A percentile compares a stretch with the other conserved stretches of the same genome.
These are phyloP conservation scores for Menidia menidia DNA, from an alignment of 2,797 vertebrate species.

Conservation along the genomic window DNA sequence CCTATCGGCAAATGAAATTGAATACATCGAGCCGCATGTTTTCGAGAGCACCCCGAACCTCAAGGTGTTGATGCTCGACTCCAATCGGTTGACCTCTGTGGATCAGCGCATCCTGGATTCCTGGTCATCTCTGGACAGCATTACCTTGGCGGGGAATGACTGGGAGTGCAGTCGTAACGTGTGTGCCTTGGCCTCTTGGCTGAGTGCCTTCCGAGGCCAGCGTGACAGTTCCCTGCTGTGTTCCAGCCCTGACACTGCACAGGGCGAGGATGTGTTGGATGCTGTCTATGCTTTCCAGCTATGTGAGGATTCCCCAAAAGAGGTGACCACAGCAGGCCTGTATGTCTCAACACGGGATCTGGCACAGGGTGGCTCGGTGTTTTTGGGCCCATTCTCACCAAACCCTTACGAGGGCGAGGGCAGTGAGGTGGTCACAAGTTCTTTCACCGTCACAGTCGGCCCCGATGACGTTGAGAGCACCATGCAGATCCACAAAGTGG, in stretches of 20 bases:
- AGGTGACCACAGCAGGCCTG: slow-evolving; percentile 89
- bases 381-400: slow-evolving; percentile 84
- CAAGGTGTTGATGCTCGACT: slow-evolving; percentile 93
- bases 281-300: slow-evolving; percentile 97
- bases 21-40: slow-evolving; percentile 97
- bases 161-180: slow-evolving; percentile 98
- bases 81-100: slow-evolving; percentile 92
- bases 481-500: slow-evolving; percentile 99
- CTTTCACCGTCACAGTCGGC: slow-evolving; percentile 87
- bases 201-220: slow-evolving; percentile 95
- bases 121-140: slow-evolving; percentile 93
- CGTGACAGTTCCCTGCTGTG: slow-evolving; percentile 95
- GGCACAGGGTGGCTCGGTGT: slow-evolving; percentile 76
- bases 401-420: slow-evolving; percentile 88
- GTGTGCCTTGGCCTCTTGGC: slow-evolving; percentile 96
- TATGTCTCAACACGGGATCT: slow-evolving; percentile 82
- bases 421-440: slow-evolving; percentile 88
- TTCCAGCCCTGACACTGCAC: slow-evolving; percentile 94
- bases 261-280: slow-evolving; percentile 98
- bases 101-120: slow-evolving; percentile 94
- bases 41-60: slow-evolving; percentile 97
- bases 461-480: slow-evolving; percentile 92
- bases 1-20: slow-evolving; percentile 96
- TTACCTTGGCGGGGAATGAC: slow-evolving; percentile 92
- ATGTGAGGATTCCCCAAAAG: slow-evolving; percentile 88